Percentiles rank a stretch among this genome's conserved stretches.
Evolutionary conservation across 2,888 invertebrate species (phyloP).

Genomic region (Adelphocoris suturalis): DNA sequence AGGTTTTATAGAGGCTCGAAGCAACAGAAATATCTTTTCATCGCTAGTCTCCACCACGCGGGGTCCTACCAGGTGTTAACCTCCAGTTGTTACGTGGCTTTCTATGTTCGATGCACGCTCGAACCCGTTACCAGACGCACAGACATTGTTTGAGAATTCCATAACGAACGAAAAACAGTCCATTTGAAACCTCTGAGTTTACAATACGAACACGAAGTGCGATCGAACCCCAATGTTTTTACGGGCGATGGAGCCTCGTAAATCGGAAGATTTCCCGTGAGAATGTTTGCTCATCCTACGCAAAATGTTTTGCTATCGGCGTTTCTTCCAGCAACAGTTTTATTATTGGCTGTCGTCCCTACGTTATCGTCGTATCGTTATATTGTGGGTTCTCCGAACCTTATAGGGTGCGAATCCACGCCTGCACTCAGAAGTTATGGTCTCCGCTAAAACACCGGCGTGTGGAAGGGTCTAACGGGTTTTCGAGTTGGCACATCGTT

Average conservation of each 20-base stretch:
- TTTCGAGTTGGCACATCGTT: no score
- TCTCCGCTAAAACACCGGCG: neutral
- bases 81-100: no score
- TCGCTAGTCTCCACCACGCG: no score
- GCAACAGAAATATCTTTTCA: no score
- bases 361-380: neutral
- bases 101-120: neutral
- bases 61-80: no score
- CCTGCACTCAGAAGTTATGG: neutral
- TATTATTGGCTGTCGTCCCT: neutral
- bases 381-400: slow-evolving; percentile 25
- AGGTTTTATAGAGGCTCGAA: no score
- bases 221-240: slow-evolving; percentile 16
- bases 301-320: slow-evolving; percentile 15
- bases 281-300: slow-evolving; percentile 20
- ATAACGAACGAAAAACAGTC: neutral
- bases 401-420: slow-evolving; percentile 26
- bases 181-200: neutral
- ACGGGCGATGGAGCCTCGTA: slow-evolving; percentile 18
- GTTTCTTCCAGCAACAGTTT: neutral
- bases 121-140: neutral
- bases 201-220: neutral
- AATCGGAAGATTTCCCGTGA: slow-evolving; percentile 20
- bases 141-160: neutral
- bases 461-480: neutral